Conservation (phyloP, 2,888 invertebrate species). For the Melinopterus prodromus region DNA sequence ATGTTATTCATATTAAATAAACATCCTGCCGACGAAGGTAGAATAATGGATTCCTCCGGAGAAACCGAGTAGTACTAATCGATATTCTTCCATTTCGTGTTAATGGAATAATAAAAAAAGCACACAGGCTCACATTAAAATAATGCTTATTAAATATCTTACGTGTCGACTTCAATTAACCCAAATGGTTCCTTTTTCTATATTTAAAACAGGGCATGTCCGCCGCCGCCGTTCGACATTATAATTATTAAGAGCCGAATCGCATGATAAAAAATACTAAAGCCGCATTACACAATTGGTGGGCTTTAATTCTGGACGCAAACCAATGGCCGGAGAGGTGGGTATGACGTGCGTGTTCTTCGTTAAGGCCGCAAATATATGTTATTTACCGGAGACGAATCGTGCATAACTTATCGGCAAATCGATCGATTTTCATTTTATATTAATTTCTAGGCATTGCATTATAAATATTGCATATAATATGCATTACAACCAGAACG, state of each 20-base stretch:
- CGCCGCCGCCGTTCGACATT: conserved; percentile 4
- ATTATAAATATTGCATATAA: not conserved
- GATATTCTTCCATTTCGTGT: not conserved
- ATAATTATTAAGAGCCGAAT: not conserved
- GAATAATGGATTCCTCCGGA: too few relatives aligned
- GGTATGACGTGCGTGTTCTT: not conserved
- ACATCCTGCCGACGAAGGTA: too few relatives aligned
- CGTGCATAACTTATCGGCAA: not conserved
- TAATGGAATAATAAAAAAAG: conserved; percentile 4
- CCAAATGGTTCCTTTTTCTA: not conserved
- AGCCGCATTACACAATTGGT: not conserved
- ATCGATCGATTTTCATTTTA: not conserved
- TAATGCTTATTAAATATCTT: conserved; percentile 4
- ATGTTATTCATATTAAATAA: too few relatives aligned
- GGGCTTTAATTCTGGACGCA: not conserved
- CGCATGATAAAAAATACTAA: conserved; percentile 4
- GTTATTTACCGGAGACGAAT: not conserved
- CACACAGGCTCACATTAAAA: not conserved
- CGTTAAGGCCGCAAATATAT: not conserved
- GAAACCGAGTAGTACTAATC: not conserved
- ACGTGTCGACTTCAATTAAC: not conserved
- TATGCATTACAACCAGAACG: too few relatives aligned
- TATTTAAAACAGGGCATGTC: not conserved
- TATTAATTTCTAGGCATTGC: not conserved
- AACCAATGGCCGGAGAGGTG: not conserved